Percentiles rank a stretch among this genome's conserved stretches.
phyloP scores from a whole-genome alignment of 2,797 vertebrate genomes.

The Distichodus sexfasciatus region DNA sequence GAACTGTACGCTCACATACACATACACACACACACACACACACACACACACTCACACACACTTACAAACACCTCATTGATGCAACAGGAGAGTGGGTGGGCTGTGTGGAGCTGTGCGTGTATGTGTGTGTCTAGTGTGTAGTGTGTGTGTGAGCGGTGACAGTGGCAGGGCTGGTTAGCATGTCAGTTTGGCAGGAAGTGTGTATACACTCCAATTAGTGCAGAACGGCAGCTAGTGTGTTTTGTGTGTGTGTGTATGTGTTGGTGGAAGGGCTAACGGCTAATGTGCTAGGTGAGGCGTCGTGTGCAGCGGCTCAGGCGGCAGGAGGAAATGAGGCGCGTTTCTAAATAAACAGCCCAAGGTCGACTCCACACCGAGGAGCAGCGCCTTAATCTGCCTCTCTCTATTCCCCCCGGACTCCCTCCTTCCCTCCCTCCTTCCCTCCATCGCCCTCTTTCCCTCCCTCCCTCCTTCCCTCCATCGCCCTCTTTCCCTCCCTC shows the following conservation, averaged over 20 bases:
- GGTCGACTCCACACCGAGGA: constrained; percentile 54
- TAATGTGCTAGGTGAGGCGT: constrained; percentile 50
- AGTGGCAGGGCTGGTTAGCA: constrained; percentile 50
- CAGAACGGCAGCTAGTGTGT: constrained; percentile 33
- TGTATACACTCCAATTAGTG: constrained; percentile 66
- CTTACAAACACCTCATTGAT: constrained; percentile 3
- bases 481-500: constrained; percentile 57
- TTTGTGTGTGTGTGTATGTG: constrained; percentile 25
- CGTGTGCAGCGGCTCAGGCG: constrained; percentile 50
- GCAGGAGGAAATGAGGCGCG: constrained; percentile 58
- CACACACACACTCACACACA: constrained; percentile 1
- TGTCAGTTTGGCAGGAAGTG: constrained; percentile 60
- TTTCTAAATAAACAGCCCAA: constrained; percentile 67
- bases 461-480: constrained; percentile 32
- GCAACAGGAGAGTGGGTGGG: constrained; percentile 6
- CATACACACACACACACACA: background rate
- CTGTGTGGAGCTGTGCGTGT: constrained; percentile 12
- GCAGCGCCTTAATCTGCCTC: constrained; percentile 48
- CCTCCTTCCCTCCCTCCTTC: background rate
- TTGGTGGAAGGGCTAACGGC: constrained; percentile 58
- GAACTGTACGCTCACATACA: background rate
- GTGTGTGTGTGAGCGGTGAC: constrained; percentile 40
- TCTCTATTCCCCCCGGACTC: background rate
- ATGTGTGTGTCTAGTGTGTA: constrained; percentile 49
- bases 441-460: constrained; percentile 13